Conservation (phyloP, 2,888 invertebrate species). For the Polydrusus pterygomalis region DNA sequence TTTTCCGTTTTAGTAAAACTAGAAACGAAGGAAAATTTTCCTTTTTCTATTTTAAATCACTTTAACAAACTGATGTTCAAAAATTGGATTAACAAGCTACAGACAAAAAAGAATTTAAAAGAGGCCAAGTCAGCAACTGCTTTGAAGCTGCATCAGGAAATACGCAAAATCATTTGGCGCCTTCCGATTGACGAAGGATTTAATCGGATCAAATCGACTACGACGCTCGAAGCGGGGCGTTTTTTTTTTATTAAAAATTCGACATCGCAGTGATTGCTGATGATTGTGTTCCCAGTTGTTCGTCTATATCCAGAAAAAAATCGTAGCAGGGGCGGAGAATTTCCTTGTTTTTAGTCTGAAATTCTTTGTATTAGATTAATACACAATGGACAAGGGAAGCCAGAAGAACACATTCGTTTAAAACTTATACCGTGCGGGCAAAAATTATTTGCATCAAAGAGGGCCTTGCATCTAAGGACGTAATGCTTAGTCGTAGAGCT, state of each 20-base stretch:
- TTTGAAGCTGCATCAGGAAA: conserved; percentile 48
- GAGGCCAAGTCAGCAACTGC: conserved; percentile 32
- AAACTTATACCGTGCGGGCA: no score
- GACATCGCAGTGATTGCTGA: conserved; percentile 50
- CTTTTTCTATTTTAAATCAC: conserved; percentile 27
- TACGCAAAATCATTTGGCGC: conserved; percentile 52
- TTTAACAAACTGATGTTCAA: conserved; percentile 38
- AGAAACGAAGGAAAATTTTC: conserved; percentile 7
- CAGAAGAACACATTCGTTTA: no score
- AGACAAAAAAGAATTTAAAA: conserved; percentile 52
- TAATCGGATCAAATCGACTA: conserved; percentile 53
- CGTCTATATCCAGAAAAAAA: conserved; percentile 36
- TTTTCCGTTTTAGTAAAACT: neutral
- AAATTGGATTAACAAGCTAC: conserved; percentile 51
- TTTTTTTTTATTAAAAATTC: conserved; percentile 50
- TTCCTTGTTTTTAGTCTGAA: neutral
- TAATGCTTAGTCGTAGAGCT: no score
- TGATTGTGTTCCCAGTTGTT: conserved; percentile 42
- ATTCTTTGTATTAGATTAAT: no score
- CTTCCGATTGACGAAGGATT: conserved; percentile 54
- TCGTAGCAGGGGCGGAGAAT: conserved; percentile 9
- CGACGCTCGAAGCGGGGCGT: conserved; percentile 31
- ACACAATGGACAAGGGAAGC: no score
- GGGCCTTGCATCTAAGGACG: no score
- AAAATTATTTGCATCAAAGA: no score